Evolutionary conservation across 2,888 invertebrate species (phyloP).

Genomic region (Cerceris rybyensis): DNA sequence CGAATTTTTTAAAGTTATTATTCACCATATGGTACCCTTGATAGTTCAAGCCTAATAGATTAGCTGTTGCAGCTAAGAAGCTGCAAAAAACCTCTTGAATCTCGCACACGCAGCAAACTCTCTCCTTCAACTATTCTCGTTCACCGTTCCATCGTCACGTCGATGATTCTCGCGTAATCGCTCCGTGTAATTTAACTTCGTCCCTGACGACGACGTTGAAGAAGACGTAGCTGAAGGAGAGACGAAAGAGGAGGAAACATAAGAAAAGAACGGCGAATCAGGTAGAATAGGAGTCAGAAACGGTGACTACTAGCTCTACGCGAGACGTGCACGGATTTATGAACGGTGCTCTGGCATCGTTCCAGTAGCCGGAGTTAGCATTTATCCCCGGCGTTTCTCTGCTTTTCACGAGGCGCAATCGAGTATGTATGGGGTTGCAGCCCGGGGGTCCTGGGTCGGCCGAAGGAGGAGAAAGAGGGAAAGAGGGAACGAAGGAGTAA

Average conservation of each 20-base stretch:
- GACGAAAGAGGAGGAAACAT: not conserved
- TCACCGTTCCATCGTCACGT: not conserved
- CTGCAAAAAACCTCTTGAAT: too few species aligned
- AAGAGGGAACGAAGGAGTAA: not conserved
- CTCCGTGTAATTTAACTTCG: conserved; percentile 1
- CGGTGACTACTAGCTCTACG: conserved; percentile 68
- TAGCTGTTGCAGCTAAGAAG: too few species aligned
- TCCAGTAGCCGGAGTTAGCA: conserved; percentile 73
- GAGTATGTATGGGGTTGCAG: conserved; percentile 63
- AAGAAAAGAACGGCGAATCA: conserved; percentile 8
- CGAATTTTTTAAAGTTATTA: too few species aligned
- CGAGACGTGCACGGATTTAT: conserved; percentile 76
- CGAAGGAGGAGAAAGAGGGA: conserved; percentile 1
- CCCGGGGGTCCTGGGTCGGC: conserved; percentile 28
- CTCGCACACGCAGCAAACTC: too few species aligned
- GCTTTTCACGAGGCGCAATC: conserved; percentile 68
- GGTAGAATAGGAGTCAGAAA: conserved; percentile 46
- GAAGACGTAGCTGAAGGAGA: conserved; percentile 1
- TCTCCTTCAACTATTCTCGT: conserved; percentile 3
- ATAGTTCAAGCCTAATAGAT: too few species aligned
- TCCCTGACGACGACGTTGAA: conserved; percentile 2
- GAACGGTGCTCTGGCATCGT: conserved; percentile 73
- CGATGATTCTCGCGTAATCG: conserved; percentile 17
- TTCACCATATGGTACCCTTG: too few species aligned
- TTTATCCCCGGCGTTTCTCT: conserved; percentile 66